Evolutionary conservation across 2,888 invertebrate genomes (phyloP).

Genomic region (Erpobdella octoculata): DNA sequence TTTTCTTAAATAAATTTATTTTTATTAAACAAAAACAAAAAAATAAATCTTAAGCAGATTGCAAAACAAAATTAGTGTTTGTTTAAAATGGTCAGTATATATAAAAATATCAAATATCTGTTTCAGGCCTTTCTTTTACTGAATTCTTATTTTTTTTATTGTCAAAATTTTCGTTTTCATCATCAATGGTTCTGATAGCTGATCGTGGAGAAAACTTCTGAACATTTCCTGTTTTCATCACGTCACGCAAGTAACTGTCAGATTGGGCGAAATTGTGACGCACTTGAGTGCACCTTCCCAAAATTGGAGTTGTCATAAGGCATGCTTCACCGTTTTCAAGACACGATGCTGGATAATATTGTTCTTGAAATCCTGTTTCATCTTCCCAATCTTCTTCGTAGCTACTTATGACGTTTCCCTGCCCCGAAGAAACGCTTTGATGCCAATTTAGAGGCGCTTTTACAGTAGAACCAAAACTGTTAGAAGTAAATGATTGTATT

Average conservation of each 20-base stretch:
- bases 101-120: slow-evolving; percentile 6
- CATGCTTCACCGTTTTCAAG: slow-evolving; percentile 2
- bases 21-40: too few relatives aligned
- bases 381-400: slow-evolving; percentile 18
- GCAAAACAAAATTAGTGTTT: too few relatives aligned
- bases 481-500: too few relatives aligned
- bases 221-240: slow-evolving; percentile 13
- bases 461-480: too few relatives aligned
- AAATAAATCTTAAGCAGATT: too few relatives aligned
- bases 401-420: neutral
- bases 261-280: slow-evolving; percentile 16
- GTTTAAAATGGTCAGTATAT: too few relatives aligned
- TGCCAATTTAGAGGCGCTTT: too few relatives aligned
- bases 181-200: slow-evolving; percentile 4
- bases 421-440: too few relatives aligned
- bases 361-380: slow-evolving; percentile 16
- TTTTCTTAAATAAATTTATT: too few relatives aligned
- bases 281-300: slow-evolving; percentile 17
- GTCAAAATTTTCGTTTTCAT: neutral
- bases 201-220: slow-evolving; percentile 4
- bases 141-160: neutral
- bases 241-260: slow-evolving; percentile 15
- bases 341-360: slow-evolving; percentile 17
- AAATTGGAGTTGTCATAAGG: slow-evolving; percentile 23
- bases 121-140: neutral